Percentiles rank a stretch among this genome's conserved stretches.
phyloP scores from a whole-genome alignment of 2,888 invertebrate genomes.

The Drosophila vallismaia region DNA sequence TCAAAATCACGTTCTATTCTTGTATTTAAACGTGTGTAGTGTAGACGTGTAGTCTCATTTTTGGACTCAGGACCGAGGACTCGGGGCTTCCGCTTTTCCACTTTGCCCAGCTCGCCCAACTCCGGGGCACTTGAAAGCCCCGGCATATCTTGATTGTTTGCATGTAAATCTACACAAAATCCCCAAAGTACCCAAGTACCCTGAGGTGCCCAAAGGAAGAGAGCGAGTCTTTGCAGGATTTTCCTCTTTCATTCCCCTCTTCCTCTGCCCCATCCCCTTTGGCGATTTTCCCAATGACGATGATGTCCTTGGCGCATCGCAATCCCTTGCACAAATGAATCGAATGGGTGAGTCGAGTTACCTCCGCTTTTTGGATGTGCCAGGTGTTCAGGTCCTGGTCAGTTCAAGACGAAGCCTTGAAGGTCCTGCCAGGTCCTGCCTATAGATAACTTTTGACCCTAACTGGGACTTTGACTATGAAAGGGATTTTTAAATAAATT shows the following conservation, averaged over 20 bases:
- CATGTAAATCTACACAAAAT: conserved; percentile 80
- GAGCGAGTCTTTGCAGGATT: conserved; percentile 17
- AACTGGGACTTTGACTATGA: no score
- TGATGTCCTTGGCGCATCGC: conserved; percentile 55
- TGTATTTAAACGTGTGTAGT: no score
- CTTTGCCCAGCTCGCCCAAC: conserved; percentile 59
- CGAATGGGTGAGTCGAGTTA: conserved; percentile 45
- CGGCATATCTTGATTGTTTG: conserved; percentile 78
- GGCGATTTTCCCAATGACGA: conserved; percentile 4
- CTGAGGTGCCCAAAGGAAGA: conserved; percentile 33
- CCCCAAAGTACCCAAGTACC: conserved; percentile 74
- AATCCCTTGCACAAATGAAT: conserved; percentile 73
- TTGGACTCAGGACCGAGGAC: neutral
- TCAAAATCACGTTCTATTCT: no score
- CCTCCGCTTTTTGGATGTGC: conserved; percentile 46
- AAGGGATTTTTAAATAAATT: no score
- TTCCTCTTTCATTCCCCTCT: neutral
- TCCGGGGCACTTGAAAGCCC: conserved; percentile 72
- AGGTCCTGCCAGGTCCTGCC: neutral
- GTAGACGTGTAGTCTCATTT: neutral
- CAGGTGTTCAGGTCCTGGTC: neutral
- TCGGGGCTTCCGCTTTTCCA: conserved; percentile 32
- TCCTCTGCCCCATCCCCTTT: neutral
- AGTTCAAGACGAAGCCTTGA: neutral
- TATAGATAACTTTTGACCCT: no score